A percentile compares a stretch with the other conserved stretches of the same genome.
Evolutionary conservation across 2,113 vertebrate genomes (phyloP).

Genomic region (Lycaon pictus): DNA sequence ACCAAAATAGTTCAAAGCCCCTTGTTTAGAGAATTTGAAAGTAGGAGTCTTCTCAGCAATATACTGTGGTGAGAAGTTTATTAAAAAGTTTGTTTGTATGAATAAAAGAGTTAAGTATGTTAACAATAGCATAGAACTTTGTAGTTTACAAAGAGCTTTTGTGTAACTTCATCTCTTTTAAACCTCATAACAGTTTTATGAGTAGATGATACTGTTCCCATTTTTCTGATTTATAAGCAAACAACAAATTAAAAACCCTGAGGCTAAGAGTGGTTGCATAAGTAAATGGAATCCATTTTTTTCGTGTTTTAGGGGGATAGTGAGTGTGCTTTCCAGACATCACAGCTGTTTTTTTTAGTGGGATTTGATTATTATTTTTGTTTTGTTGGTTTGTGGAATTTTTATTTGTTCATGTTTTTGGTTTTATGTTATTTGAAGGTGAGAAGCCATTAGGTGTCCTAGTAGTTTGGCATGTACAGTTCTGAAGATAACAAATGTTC

Average conservation of each 20-base stretch:
- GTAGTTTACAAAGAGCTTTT: constrained; percentile 33
- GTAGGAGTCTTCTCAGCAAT: neutral
- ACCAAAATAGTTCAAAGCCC: constrained; percentile 28
- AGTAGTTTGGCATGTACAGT: neutral
- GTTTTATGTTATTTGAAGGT: constrained; percentile 45
- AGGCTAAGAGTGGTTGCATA: neutral
- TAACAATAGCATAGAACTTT: constrained; percentile 7
- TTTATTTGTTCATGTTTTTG: neutral
- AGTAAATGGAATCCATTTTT: neutral
- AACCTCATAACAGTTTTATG: neutral
- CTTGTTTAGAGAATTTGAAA: constrained; percentile 32
- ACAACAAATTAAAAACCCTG: neutral
- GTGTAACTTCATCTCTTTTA: constrained; percentile 14
- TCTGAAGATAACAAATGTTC: neutral
- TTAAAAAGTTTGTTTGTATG: constrained; percentile 12
- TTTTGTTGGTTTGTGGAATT: neutral
- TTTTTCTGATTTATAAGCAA: constrained; percentile 52
- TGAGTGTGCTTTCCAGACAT: constrained; percentile 6
- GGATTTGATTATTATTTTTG: constrained; percentile 57
- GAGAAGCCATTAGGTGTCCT: neutral
- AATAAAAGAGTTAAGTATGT: constrained; percentile 41
- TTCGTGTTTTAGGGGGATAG: neutral
- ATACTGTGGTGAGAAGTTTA: constrained; percentile 19
- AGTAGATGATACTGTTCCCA: neutral
- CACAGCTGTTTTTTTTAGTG: neutral